Evolutionary conservation across 1,140 invertebrate species (phyloP), one percentile per base, ranked within the genome.

Genomic region (Nasonia longicornis): DNA sequence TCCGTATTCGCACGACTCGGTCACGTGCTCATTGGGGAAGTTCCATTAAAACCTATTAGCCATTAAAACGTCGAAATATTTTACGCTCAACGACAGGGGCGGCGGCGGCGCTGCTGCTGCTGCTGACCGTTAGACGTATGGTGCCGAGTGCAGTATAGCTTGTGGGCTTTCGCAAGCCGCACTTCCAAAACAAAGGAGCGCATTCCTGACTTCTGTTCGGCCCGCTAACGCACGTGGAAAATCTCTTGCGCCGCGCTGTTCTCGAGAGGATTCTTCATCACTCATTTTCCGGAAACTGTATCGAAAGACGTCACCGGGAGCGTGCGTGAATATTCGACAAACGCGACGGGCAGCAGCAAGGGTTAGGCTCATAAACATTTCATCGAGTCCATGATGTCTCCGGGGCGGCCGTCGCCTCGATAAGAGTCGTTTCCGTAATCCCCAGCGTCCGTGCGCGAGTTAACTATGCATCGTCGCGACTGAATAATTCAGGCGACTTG

Each of bases 21-120:
- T 83, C 80, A 83, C 82, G 80, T 77, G 80, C 58, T 82, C 70
- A 76, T 64, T 58, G 63, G 76, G 82, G 78, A 83, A 77, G 83
- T 79, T 86, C 86, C 85, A 86, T 87, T 89, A 89, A 87, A 89
- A 86, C 84, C 88, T 86, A 87, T 86, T 86, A 85, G 84, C 86
- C 86, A 87, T 87, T 86, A 87, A 87, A 86, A 85, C 81, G 85
- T 86, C 84, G 84, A 87, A 87, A 87, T 87, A 89, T 87, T 88
- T 88, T 86, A 88, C 85, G 84, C 83, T 74, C 80, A 85, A 86
- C 81, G 84, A 83, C 84, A 79, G 83, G 84, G 84, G 85, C 84
- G 84, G 84, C 83, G 77, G 83, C 84, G 84, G 84, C 11, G 48
- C 48, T 3, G 48, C 48, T 52, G 48, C 16, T 14, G 16, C 12